Conservation (phyloP, 2,888 invertebrate genomes). For the Trisateles emortualis region DNA sequence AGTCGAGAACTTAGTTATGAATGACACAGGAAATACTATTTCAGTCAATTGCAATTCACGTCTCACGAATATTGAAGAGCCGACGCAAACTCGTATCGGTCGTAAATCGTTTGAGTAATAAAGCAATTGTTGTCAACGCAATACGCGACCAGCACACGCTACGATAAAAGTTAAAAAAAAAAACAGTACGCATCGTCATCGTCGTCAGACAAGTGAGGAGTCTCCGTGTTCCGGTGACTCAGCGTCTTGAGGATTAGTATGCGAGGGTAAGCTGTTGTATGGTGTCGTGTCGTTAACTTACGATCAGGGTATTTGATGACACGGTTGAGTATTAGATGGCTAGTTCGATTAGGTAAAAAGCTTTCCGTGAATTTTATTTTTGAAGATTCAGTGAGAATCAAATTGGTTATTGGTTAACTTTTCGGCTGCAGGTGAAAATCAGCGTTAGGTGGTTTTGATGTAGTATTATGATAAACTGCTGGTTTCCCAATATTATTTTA, state of each 20-base stretch:
- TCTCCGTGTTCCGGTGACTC: conserved; percentile 17
- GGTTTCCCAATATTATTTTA: too few relatives aligned
- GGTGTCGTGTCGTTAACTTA: conserved; percentile 3
- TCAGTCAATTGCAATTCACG: conserved; percentile 4
- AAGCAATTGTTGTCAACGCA: conserved; percentile 3
- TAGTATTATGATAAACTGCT: too few relatives aligned
- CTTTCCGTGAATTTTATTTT: too few relatives aligned
- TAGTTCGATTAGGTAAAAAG: too few relatives aligned
- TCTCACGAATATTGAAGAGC: conserved; percentile 10
- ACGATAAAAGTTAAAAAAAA: too few relatives aligned
- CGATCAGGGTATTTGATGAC: not conserved
- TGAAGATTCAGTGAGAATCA: not conserved
- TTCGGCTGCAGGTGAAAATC: too few relatives aligned
- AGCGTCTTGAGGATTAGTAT: conserved; percentile 54
- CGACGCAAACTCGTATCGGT: conserved; percentile 1
- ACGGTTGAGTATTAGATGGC: not conserved
- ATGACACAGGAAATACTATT: not conserved
- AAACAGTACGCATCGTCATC: not conserved
- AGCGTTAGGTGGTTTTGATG: too few relatives aligned
- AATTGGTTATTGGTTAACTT: not conserved
- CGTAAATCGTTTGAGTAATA: conserved; percentile 10
- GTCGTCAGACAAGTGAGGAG: not conserved
- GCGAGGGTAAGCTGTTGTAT: conserved; percentile 36
- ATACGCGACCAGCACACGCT: too few relatives aligned
- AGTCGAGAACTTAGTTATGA: not conserved